A percentile compares a stretch with the other conserved stretches of the same genome.
phyloP scores from a whole-genome alignment of 2,797 vertebrate species.

The Hydrophis major region DNA sequence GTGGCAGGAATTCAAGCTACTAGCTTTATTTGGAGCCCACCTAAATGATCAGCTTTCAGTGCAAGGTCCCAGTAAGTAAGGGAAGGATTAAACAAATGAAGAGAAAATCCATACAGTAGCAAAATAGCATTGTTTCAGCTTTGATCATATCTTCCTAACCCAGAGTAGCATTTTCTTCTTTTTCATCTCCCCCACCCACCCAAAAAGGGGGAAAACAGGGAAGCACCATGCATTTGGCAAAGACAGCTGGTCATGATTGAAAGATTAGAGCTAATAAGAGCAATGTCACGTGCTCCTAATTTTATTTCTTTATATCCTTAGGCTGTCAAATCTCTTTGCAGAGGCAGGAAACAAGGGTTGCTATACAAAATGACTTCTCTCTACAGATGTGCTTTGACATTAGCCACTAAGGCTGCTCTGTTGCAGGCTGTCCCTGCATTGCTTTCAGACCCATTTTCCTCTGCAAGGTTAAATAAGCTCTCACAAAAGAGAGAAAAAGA shows the following conservation, averaged over 20 bases:
- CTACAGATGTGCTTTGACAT: slow-evolving; percentile 65
- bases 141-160: slow-evolving; percentile 63
- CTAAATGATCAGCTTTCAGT: slow-evolving; percentile 86
- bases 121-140: slow-evolving; percentile 78
- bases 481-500: accelerated
- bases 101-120: slow-evolving; percentile 77
- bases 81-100: slow-evolving; percentile 75
- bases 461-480: background rate
- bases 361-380: slow-evolving; percentile 73
- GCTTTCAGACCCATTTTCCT: slow-evolving; percentile 37
- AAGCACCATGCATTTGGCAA: slow-evolving; percentile 64
- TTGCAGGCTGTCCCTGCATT: slow-evolving; percentile 21
- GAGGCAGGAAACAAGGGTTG: slow-evolving; percentile 43
- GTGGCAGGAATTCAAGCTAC: slow-evolving; percentile 87
- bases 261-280: slow-evolving; percentile 54
- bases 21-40: slow-evolving; percentile 75
- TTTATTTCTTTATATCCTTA: slow-evolving; percentile 75
- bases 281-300: slow-evolving; percentile 56
- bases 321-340: slow-evolving; percentile 37
- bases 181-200: background rate
- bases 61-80: slow-evolving; percentile 75
- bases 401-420: slow-evolving; percentile 49
- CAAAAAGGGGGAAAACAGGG: background rate
- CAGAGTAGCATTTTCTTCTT: slow-evolving; percentile 33
- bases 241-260: slow-evolving; percentile 61